These are phyloP conservation scores for Hemichromis elongatus DNA, from an alignment of 2,113 vertebrate genomes.

Conservation along the genomic window DNA sequence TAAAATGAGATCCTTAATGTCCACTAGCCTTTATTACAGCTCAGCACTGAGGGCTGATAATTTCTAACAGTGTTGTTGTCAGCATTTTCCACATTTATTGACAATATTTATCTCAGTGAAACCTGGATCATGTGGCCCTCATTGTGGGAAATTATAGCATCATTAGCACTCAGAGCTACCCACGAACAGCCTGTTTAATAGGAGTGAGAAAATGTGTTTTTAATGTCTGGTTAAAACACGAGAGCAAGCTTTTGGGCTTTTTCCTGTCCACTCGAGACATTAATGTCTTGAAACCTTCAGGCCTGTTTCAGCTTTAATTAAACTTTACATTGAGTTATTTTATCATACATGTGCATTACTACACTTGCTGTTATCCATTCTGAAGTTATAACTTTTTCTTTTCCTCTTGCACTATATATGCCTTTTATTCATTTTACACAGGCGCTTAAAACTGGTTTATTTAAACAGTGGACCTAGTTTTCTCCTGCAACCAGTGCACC, in stretches of 20 bases:
- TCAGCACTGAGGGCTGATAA: not conserved
- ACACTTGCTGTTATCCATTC: not conserved
- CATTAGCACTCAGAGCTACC: slow-evolving; percentile 13
- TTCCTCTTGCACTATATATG: not conserved
- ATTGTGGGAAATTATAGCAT: slow-evolving; percentile 1
- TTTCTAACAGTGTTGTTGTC: slow-evolving; percentile 2
- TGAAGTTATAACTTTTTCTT: not conserved
- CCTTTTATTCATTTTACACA: not conserved
- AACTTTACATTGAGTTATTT: slow-evolving; percentile 1
- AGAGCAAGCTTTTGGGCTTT: not conserved
- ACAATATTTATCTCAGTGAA: not conserved
- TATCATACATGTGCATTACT: not conserved
- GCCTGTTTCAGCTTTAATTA: slow-evolving; percentile 16
- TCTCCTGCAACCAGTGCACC: not conserved
- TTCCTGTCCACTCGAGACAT: not conserved
- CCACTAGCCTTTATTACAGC: not conserved
- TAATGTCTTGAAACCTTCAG: slow-evolving; percentile 4
- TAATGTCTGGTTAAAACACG: slow-evolving; percentile 33
- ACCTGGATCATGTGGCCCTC: not conserved
- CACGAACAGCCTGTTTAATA: slow-evolving; percentile 8
- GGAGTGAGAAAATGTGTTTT: slow-evolving; percentile 26
- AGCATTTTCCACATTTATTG: slow-evolving; percentile 14
- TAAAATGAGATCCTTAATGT: slow-evolving; percentile 36
- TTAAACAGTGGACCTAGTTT: slow-evolving; percentile 5
- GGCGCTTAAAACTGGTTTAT: not conserved